Percentiles rank a stretch among this genome's conserved stretches.
Evolutionary conservation across 2,888 invertebrate genomes (phyloP).

Genomic region (Tubiluchus corallicola): DNA sequence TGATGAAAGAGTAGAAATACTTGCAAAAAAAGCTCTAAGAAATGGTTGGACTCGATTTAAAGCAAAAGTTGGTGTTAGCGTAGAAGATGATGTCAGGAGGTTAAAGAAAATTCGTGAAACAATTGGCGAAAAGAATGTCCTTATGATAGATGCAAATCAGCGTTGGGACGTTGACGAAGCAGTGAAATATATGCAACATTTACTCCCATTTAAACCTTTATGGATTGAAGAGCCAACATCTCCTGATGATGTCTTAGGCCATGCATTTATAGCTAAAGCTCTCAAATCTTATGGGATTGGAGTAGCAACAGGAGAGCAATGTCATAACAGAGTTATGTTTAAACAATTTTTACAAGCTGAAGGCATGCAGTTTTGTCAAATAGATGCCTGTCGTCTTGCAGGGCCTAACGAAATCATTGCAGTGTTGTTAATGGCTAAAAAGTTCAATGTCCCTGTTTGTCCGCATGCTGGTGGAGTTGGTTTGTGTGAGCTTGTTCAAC

Average conservation of each 20-base stretch:
- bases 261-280: slow-evolving; percentile 51
- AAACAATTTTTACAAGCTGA: slow-evolving; percentile 61
- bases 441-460: slow-evolving; percentile 75
- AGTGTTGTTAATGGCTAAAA: slow-evolving; percentile 72
- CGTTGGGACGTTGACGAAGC: slow-evolving; percentile 69
- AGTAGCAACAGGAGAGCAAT: slow-evolving; percentile 81
- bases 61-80: slow-evolving; percentile 64
- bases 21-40: too few relatives aligned
- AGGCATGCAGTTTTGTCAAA: slow-evolving; percentile 69
- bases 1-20: too few relatives aligned
- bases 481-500: slow-evolving; percentile 80
- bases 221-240: slow-evolving; percentile 91
- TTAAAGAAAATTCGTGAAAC: slow-evolving; percentile 49
- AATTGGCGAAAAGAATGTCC: slow-evolving; percentile 51
- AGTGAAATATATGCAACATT: slow-evolving; percentile 60
- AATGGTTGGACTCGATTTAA: slow-evolving; percentile 40
- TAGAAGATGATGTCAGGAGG: slow-evolving; percentile 54
- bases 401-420: slow-evolving; percentile 72
- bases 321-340: slow-evolving; percentile 74
- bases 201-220: slow-evolving; percentile 49
- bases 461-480: slow-evolving; percentile 91
- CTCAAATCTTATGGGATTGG: slow-evolving; percentile 50
- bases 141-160: too few relatives aligned
- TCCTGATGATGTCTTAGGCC: slow-evolving; percentile 75
- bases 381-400: slow-evolving; percentile 70